Evolutionary conservation across 2,113 vertebrate genomes (phyloP).

Genomic region (Ictalurus punctatus): DNA sequence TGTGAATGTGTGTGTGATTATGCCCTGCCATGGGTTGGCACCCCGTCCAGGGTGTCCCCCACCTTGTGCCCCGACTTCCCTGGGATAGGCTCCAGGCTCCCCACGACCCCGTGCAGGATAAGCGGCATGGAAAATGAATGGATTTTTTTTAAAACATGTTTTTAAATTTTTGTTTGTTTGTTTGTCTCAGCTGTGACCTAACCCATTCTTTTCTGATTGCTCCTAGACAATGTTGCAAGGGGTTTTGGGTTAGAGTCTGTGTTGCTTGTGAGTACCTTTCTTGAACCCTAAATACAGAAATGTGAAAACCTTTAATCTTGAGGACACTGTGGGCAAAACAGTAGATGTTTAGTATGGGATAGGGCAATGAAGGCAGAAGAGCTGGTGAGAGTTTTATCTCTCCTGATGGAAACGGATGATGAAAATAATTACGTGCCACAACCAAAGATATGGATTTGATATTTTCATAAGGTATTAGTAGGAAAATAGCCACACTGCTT

Average conservation of each 20-base stretch:
- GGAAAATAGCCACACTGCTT: background rate
- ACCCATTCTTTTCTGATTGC: background rate
- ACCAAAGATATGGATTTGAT: background rate
- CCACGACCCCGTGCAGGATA: no score
- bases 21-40: no score
- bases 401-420: background rate
- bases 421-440: background rate
- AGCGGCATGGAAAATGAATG: no score
- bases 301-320: background rate
- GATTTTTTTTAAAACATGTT: no score
- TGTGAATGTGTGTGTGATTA: no score
- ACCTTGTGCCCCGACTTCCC: no score
- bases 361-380: background rate
- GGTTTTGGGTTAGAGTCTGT: background rate
- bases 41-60: no score
- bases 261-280: background rate
- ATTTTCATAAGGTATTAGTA: background rate
- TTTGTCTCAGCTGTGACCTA: background rate
- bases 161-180: background rate
- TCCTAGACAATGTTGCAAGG: background rate
- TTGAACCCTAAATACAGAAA: background rate
- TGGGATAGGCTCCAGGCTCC: no score
- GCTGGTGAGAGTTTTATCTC: background rate
- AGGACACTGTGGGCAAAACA: background rate
- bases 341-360: background rate